Percentiles rank a stretch among this genome's conserved stretches.
These are phyloP conservation scores for Theropithecus gelada DNA, from an alignment of 2,113 vertebrate genomes.

Conservation along the genomic window DNA sequence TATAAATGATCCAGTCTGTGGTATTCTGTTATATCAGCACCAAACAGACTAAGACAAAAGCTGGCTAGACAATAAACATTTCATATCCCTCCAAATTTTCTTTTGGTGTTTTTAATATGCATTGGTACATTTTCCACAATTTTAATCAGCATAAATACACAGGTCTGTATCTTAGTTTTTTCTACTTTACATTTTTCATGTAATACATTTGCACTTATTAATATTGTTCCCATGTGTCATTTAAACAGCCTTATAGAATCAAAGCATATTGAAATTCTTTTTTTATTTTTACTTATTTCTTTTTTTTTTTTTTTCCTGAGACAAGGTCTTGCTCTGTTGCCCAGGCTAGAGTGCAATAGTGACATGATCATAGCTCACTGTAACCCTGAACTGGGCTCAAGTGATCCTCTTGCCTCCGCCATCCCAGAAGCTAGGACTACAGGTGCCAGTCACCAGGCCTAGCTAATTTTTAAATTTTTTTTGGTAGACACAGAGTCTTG, in stretches of 20 bases:
- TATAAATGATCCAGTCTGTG: neutral
- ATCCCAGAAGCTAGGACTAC: too few relatives aligned
- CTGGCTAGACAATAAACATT: neutral
- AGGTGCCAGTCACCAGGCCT: too few relatives aligned
- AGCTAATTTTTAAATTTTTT: too few relatives aligned
- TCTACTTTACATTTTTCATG: neutral
- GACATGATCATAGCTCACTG: too few relatives aligned
- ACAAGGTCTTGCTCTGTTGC: too few relatives aligned
- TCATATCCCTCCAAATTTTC: neutral
- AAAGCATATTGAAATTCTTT: neutral
- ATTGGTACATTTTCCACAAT: neutral
- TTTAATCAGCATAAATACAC: neutral
- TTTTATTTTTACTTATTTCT: neutral
- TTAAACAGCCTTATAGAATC: neutral
- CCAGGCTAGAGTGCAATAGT: too few relatives aligned
- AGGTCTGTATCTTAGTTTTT: neutral
- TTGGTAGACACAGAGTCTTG: too few relatives aligned
- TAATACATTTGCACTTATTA: neutral
- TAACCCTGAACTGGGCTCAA: too few relatives aligned
- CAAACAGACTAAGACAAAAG: neutral
- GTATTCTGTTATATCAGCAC: neutral
- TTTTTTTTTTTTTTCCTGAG: too few relatives aligned
- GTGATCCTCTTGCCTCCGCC: too few relatives aligned
- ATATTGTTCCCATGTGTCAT: neutral
- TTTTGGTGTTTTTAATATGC: neutral